Base-by-base conservation (phyloP, 2,113 vertebrate species). In the Phasianus colchicus region DNA sequence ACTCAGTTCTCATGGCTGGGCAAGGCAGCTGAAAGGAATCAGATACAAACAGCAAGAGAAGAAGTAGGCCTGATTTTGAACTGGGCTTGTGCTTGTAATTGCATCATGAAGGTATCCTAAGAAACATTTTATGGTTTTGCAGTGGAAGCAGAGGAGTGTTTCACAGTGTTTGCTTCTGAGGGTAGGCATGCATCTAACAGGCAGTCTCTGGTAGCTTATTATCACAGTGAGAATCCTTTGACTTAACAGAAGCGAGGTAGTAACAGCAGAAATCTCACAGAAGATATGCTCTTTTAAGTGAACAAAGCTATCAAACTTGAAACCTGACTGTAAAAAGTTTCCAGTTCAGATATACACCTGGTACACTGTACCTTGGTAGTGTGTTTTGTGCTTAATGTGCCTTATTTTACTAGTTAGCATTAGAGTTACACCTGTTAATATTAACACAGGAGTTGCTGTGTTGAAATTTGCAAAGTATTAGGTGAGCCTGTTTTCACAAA, bases 31-130 rank as follows among this genome's bases (percentile, higher is more conserved):
- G 4, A 72, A 20, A 3, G 24, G 36, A 76, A 30, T 38, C 0
- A 0, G 15, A 30, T 5, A 7, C 24, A 48, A 12, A 12, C 15
- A 75, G 38, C n/a, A 40, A 47, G n/a, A 29, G 32, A 22, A 58
- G 61, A 87, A 2, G 2, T 45, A 38, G 30, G 36, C 17, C 7
- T 58, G 14, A 25, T 66, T 45, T 84, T 65, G 48, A 54, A 29
- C 36, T 3, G 8, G 22, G 9, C 9, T 13, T 17, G 6, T 22
- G 36, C 42, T 93, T 88, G 71, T 36, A n/a, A 22, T 27, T 47
- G 11, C 13, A 9, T 19, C 0, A 0, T 71, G 38, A 60, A 78
- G 36, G 13, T n/a, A 8, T 38, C 0, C 3, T 5, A 54, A 45
- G 82, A 66, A 84, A 48, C 38, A 42, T 29, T 71, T 48, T 29